phyloP scores from a whole-genome alignment of 1,140 invertebrate genomes.

The Drosophila albomicans region DNA sequence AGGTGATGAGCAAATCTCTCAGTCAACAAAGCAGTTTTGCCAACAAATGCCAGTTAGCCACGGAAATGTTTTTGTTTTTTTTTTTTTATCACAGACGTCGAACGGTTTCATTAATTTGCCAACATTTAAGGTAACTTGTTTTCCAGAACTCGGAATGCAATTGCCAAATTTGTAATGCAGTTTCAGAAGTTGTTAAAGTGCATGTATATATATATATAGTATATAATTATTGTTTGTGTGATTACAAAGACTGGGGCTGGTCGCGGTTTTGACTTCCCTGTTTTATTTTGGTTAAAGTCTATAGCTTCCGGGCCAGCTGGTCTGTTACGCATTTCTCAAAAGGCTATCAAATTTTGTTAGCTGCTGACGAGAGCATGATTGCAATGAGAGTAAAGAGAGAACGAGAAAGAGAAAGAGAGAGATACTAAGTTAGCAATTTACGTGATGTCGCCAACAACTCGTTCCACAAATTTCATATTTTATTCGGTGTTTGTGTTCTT shows the following conservation, averaged over 20 bases:
- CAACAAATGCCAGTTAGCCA: slow-evolving; percentile 1
- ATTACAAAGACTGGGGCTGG: slow-evolving; percentile 40
- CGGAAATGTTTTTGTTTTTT: slow-evolving; percentile 24
- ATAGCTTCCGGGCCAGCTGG: slow-evolving; percentile 57
- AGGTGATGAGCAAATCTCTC: slow-evolving; percentile 63
- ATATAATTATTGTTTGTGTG: slow-evolving; percentile 12
- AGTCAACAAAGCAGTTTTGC: background rate
- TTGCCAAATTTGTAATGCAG: slow-evolving; percentile 61
- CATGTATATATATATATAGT: slow-evolving; percentile 12
- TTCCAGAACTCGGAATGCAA: slow-evolving; percentile 36
- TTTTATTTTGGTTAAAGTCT: slow-evolving; percentile 67
- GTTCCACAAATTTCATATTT: slow-evolving; percentile 32
- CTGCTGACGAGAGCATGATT: slow-evolving; percentile 6
- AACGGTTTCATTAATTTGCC: slow-evolving; percentile 11
- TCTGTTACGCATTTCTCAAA: slow-evolving; percentile 33
- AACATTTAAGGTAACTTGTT: slow-evolving; percentile 65
- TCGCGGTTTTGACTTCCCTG: slow-evolving; percentile 56
- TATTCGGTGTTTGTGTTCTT: slow-evolving; percentile 29
- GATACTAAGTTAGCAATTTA: slow-evolving; percentile 44
- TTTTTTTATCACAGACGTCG: background rate
- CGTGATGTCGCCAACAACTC: slow-evolving; percentile 64
- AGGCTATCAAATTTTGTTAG: slow-evolving; percentile 29
- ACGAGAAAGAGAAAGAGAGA: background rate
- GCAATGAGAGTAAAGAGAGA: slow-evolving; percentile 12
- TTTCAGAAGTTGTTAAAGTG: slow-evolving; percentile 20